Base-by-base conservation (phyloP, 2,888 invertebrate genomes). In the Uloborus plumipes region DNA sequence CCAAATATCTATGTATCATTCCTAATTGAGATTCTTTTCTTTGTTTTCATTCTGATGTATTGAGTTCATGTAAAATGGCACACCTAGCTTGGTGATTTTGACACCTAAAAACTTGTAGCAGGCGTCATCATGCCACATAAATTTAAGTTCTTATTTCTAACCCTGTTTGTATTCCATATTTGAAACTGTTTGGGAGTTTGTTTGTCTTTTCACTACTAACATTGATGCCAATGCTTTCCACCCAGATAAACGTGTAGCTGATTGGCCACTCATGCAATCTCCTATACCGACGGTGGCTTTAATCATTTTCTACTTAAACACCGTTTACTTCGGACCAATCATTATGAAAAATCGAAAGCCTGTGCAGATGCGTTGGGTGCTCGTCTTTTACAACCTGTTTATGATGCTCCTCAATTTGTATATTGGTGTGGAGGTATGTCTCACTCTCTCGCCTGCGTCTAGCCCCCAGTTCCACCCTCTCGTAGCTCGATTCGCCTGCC, bases 261-360 rank as follows among this genome's bases (percentile, higher is more conserved):
- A 94, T 89, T 96, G 95, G 95, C 92, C 93, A 0, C 89, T 96
- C 87, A 95, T 96, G 76, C 94, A 94, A 87, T 95, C 95, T 0
- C 95, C 95, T 0, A 88, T 91, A 76, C 94, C 94, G 0, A 95
- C 94, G 7, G 87, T 93, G 7, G 87, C 92, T 22, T 93, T 94
- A 88, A 93, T 94, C 15, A 85, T 92, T 69, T 86, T 93, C 14
- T 96, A 96, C 88, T 91, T 96, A 61, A 90, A 92, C 86, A 92
- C 95, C 86, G 95, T 96, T 15, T 93, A 93, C 92, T 89, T 92
- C 22, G 95, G 96, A 2, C 96, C 97, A 55, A 93, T 92, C 88
- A 86, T 94, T 51, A 96, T 97, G 96, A 92, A 91, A 88, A 91
- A 93, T 85, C 91, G 94, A 83, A 91, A 92, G 88, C 94, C 97